Evolutionary conservation across 1,140 invertebrate genomes (phyloP), one percentile per base, ranked within the genome.

Genomic region (Drosophila yakuba): DNA sequence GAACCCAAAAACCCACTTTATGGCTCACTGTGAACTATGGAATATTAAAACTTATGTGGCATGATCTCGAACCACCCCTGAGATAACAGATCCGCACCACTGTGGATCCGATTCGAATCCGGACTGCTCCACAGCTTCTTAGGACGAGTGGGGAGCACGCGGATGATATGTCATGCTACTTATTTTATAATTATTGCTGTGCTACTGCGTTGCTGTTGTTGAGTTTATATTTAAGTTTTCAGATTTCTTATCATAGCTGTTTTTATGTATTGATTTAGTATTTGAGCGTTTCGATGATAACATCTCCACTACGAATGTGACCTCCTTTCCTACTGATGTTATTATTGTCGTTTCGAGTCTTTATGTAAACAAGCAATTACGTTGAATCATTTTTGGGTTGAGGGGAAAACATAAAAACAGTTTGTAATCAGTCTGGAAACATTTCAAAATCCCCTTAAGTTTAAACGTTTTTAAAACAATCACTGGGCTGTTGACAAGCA

Each of bases 241-340:
- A 88, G 84, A 83, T 77, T 84, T 89, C 84, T 89, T 89, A 89
- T 89, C 80, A 48, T 89, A 89, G 84, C 47, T 80, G 80, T 78
- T 91, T 91, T 91, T 91, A 90, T 91, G 85, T 91, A 91, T 91
- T 91, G 90, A 91, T 91, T 91, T 91, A 91, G 90, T 91, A 91
- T 91, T 91, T 91, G 80, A 88, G 68, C 74, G 78, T 77, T 80
- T 80, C 66, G 82, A 80, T 84, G 90, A 91, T 91, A 91, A 91
- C 90, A 91, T 91, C 90, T 90, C 80, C 75, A 81, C 74, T 79
- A 81, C 83, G 74, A 88, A 78, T 88, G 63, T 91, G 90, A 91
- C 90, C 90, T 91, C 90, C 86, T 91, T 91, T 84, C 80, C 56
- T 74, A 61, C 63, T 74, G 54, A 71, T 63, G 78, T 72, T 81